Evolutionary conservation across 2,888 invertebrate species (phyloP).

Genomic region (Ormyrus rosae): DNA sequence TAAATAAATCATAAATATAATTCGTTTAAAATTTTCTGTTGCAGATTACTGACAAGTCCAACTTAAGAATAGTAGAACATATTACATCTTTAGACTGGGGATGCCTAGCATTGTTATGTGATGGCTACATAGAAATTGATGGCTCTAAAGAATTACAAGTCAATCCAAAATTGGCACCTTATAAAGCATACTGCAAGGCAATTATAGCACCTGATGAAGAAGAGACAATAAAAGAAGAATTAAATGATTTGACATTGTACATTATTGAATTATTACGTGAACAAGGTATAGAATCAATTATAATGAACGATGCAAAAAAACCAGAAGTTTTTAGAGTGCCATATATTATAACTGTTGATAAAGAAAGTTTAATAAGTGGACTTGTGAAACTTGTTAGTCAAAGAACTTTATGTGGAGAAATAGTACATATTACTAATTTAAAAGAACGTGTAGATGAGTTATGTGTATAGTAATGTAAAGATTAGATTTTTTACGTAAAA

Average conservation of each 20-base stretch:
- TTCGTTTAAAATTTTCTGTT: slow-evolving; percentile 46
- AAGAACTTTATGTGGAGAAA: slow-evolving; percentile 76
- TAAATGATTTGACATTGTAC: slow-evolving; percentile 78
- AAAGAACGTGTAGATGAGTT: slow-evolving; percentile 63
- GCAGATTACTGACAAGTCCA: slow-evolving; percentile 57
- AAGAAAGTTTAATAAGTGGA: slow-evolving; percentile 83
- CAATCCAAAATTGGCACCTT: slow-evolving; percentile 86
- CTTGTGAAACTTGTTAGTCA: slow-evolving; percentile 79
- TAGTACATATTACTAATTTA: slow-evolving; percentile 69
- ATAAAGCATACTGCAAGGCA: slow-evolving; percentile 83
- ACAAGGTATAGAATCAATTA: slow-evolving; percentile 67
- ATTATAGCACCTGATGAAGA: slow-evolving; percentile 72
- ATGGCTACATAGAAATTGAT: slow-evolving; percentile 65
- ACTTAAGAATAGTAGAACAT: slow-evolving; percentile 68
- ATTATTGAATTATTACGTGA: slow-evolving; percentile 78
- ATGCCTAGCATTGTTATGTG: slow-evolving; percentile 70
- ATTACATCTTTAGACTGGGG: slow-evolving; percentile 71
- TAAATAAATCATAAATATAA: too few relatives aligned
- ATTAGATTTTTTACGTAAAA: slow-evolving; percentile 59
- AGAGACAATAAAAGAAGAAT: slow-evolving; percentile 72
- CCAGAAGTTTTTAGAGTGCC: slow-evolving; percentile 78
- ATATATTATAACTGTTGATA: slow-evolving; percentile 84
- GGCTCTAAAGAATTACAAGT: slow-evolving; percentile 78
- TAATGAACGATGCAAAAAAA: slow-evolving; percentile 64
- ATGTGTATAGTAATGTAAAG: slow-evolving; percentile 37